Evolutionary conservation across 1,140 invertebrate species (phyloP), one percentile per base, ranked within the genome.

Genomic region (Saxidomus purpurata): DNA sequence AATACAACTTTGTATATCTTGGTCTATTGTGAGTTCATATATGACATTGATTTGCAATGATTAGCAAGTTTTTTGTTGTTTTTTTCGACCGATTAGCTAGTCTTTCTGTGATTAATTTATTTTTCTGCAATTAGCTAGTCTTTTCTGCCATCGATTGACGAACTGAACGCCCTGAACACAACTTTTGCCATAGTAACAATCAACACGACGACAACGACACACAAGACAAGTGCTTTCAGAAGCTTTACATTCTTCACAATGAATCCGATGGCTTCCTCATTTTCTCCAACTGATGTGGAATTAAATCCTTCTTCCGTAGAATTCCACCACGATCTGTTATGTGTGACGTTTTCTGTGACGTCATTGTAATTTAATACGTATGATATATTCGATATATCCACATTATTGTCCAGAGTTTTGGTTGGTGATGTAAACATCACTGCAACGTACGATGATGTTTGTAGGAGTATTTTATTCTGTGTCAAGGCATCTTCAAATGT

Each of bases 221-320:
- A 79, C 1, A 79, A 25, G 3, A 79, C 76, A 31, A 79, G 15
- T 15, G 76, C 76, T 38, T 79, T 79, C 22, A 79, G 25, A 0
- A 79, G 28, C 28, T 52, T 79, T 4, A 79, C 47, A 55, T 79
- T 79, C 31, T 22, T 49, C 8, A 79, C 47, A 79, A 79, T 52
- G 28, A 79, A 79, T 55, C 76, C 76, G 4, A 55, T 49, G 2
- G 34, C 49, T 36, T 79, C 71, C 11, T 76, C 76, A 1, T 13
- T 25, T 34, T 13, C 34, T 31, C 22, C 76, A 19, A 55, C 2
- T 8, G 28, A 9, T 4, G 76, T 79, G 8, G 76, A 34, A 79
- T 79, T 79, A 9, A 47, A 47, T 25, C 19, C 40, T 19, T 17
- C 3, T 1, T 49, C 40, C 17, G 67, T 71, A 28, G 34, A 36